Conservation (phyloP, 2,888 invertebrate genomes). For the Mesoligia furuncula region DNA sequence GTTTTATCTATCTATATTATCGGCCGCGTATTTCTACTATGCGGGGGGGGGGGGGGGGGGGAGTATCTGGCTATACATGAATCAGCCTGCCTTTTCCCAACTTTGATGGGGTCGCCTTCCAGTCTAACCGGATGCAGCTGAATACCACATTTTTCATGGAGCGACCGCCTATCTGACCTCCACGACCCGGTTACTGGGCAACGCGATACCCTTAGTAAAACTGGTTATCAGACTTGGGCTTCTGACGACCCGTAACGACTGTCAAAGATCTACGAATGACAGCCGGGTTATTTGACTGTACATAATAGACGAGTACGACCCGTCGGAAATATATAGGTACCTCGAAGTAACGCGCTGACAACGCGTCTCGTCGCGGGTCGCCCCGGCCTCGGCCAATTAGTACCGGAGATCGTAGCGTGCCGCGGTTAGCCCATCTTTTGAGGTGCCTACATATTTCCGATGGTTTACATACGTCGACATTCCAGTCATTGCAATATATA, state of each 20-base stretch:
- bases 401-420: not conserved
- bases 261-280: not conserved
- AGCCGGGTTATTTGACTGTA: too few species aligned
- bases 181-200: not conserved
- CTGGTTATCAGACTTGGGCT: not conserved
- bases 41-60: too few species aligned
- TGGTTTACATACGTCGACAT: not conserved
- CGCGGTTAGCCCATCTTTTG: not conserved
- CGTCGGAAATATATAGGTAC: not conserved
- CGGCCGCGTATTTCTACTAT: too few species aligned
- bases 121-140: not conserved
- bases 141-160: not conserved
- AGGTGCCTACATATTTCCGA: not conserved
- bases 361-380: not conserved
- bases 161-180: not conserved
- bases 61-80: not conserved
- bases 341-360: not conserved
- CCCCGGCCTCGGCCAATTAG: not conserved
- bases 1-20: too few species aligned
- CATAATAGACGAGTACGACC: too few species aligned
- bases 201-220: not conserved
- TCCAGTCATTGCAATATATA: slow-evolving; percentile 11
- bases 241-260: not conserved
- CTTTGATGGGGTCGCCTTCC: not conserved
- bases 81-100: not conserved